A percentile compares a stretch with the other conserved stretches of the same genome.
These are phyloP conservation scores for Eupeodes latifasciatus DNA, from an alignment of 2,888 invertebrate species.

Conservation along the genomic window DNA sequence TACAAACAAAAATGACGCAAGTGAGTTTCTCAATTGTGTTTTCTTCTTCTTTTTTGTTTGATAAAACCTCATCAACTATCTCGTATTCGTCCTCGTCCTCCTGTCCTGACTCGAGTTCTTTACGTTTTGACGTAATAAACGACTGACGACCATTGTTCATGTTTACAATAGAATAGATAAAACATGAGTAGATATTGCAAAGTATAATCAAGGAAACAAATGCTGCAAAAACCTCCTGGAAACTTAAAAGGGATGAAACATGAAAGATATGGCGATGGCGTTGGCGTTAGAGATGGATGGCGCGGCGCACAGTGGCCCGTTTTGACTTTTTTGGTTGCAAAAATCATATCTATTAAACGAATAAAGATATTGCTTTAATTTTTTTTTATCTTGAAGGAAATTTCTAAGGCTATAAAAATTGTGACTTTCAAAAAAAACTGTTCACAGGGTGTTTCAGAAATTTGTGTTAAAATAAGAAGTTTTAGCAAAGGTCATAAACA, in stretches of 20 bases:
- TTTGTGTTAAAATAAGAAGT: too few species aligned
- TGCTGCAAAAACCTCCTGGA: constrained; percentile 42
- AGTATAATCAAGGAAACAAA: constrained; percentile 69
- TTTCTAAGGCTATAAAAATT: too few species aligned
- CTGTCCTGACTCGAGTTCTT: constrained; percentile 10
- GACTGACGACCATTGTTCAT: constrained; percentile 70
- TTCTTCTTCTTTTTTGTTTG: constrained; percentile 39
- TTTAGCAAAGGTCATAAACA: too few species aligned
- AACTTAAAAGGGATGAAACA: constrained; percentile 42
- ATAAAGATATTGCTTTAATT: too few species aligned
- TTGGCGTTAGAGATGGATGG: neutral
- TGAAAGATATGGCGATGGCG: neutral
- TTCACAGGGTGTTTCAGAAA: too few species aligned
- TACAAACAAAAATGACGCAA: constrained; percentile 59
- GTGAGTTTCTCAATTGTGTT: constrained; percentile 57
- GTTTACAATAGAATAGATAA: constrained; percentile 74
- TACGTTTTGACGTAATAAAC: constrained; percentile 69
- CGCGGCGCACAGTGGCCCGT: too few species aligned
- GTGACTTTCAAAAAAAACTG: too few species aligned
- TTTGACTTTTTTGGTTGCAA: too few species aligned
- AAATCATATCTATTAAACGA: too few species aligned
- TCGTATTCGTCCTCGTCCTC: constrained; percentile 17
- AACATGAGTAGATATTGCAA: constrained; percentile 61
- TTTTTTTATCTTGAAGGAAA: too few species aligned
- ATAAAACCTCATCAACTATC: constrained; percentile 53